Evolutionary conservation across 2,797 vertebrate genomes (phyloP).

Genomic region (Margarornis squamiger): DNA sequence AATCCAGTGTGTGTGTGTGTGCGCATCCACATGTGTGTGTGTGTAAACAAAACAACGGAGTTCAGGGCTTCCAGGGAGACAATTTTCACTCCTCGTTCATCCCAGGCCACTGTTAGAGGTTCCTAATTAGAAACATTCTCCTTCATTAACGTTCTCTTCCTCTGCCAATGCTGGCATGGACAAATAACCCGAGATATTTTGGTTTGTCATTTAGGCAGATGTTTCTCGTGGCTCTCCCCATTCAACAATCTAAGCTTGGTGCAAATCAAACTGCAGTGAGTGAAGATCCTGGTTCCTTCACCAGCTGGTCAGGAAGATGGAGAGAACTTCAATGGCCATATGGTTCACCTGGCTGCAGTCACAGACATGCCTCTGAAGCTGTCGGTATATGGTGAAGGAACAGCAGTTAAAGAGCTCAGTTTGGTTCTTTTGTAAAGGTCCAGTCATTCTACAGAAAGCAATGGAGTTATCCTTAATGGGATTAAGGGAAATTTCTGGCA

Average conservation of each 20-base stretch:
- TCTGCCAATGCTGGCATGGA: neutral
- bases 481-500: neutral
- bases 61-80: constrained; percentile 43
- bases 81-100: constrained; percentile 38
- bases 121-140: constrained; percentile 56
- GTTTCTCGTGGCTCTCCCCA: neutral
- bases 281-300: neutral
- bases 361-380: neutral
- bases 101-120: constrained; percentile 30
- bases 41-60: neutral
- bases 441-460: neutral
- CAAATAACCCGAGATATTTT: neutral
- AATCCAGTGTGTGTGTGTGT: neutral
- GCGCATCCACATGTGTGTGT: neutral
- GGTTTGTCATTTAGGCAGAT: neutral
- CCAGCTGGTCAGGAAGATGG: neutral
- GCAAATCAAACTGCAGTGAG: neutral
- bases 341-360: neutral
- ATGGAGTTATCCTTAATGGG: neutral
- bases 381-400: neutral
- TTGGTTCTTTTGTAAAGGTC: neutral
- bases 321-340: neutral
- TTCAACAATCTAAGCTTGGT: neutral
- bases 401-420: neutral
- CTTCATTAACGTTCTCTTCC: constrained; percentile 28